Base-by-base conservation (phyloP, 2,888 invertebrate species). In the Strigamia transsilvanica region DNA sequence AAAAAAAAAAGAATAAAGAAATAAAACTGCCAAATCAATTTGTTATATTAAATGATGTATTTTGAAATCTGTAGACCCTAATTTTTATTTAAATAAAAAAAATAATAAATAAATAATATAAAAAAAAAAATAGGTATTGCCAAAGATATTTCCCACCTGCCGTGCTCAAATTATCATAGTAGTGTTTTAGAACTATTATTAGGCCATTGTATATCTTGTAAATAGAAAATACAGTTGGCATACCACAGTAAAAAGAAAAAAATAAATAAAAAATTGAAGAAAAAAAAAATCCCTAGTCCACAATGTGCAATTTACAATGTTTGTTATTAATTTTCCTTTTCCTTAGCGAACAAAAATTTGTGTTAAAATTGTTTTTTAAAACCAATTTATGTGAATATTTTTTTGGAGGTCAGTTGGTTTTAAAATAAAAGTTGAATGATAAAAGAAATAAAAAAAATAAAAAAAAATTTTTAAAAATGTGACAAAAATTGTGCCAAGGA, bases 91-190 rank as follows among this genome's bases (percentile, higher is more conserved):
- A n/a, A 56, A 46, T 46, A n/a, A n/a, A n/a, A n/a, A n/a, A n/a
- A n/a, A n/a, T n/a, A n/a, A n/a, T n/a, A n/a, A n/a, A n/a, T n/a
- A n/a, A n/a, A n/a, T n/a, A n/a, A 27, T 27, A 27, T 2, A 27
- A 27, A 27, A 46, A 46, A 13, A 46, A 46, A 46, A 46, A 46
- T 46, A 18, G 56, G 56, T 56, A 56, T 73, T 73, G 73, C 73
- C 73, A 73, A 73, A 73, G n/a, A 73, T 73, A 73, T 73, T 61
- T 73, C 73, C 73, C 73, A 32, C 73, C 73, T 73, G 73, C 73
- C 32, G 73, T 73, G 73, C 73, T 73, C 73, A 73, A 73, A 73
- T 73, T 73, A 73, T 73, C 27, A 73, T 73, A 73, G 23, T 73
- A 73, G 32, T 32, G 9, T 13, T 73, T 27, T 73, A 73, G 73